These are phyloP conservation scores for Nylanderia fulva DNA, from an alignment of 1,140 invertebrate genomes.

Conservation along the genomic window DNA sequence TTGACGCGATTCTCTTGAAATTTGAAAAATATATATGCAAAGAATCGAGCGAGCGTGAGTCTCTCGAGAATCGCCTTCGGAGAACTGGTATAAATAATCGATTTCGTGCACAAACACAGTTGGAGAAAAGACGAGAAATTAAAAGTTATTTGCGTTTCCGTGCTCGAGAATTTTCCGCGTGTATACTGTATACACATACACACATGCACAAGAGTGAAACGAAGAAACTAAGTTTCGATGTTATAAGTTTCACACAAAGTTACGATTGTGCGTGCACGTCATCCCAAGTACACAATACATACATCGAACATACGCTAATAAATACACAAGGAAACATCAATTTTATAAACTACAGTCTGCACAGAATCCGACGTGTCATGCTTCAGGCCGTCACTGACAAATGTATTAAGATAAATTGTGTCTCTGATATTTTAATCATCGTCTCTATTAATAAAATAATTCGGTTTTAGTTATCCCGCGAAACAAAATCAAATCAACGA, in stretches of 20 bases:
- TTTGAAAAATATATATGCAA: too few species aligned
- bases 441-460: not conserved
- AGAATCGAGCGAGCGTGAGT: too few species aligned
- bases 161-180: slow-evolving; percentile 24
- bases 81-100: slow-evolving; percentile 57
- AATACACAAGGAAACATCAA: not conserved
- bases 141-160: slow-evolving; percentile 57
- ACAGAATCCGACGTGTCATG: not conserved
- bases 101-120: slow-evolving; percentile 51
- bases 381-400: not conserved
- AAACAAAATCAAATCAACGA: too few species aligned
- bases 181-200: not conserved
- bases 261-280: not conserved
- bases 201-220: not conserved
- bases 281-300: not conserved
- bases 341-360: not conserved
- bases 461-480: too few species aligned
- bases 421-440: not conserved
- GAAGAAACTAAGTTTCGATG: slow-evolving; percentile 3
- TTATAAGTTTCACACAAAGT: slow-evolving; percentile 32
- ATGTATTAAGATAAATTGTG: not conserved
- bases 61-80: slow-evolving; percentile 33
- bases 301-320: not conserved
- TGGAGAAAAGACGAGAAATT: slow-evolving; percentile 20
- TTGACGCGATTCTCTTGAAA: not conserved